Evolutionary conservation across 2,797 vertebrate species (phyloP), one percentile per base, ranked within the genome.

Genomic region (Pogonophryne albipinna): DNA sequence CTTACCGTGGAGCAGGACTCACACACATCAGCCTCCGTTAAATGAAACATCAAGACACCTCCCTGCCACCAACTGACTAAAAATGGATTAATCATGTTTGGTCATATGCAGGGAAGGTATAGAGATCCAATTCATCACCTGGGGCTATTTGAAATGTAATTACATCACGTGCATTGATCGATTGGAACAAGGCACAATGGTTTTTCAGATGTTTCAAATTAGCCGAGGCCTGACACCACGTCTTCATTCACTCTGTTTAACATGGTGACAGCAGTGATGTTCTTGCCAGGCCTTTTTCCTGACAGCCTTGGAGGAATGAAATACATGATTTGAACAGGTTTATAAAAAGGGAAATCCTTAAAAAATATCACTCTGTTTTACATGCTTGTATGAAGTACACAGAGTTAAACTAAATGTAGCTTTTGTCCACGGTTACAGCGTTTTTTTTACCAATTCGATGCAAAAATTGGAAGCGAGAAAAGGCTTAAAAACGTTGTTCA

Each of bases 21-120:
- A 31, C 71, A 64, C 73, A 80, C 60, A 51, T 83, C 82, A 89
- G 75, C 82, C 65, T 63, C 19, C 23, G 77, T 89, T 92, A 89
- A 91, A 92, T 92, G 84, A 93, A 93, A 92, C 84, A 89, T 93
- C 89, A 90, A 89, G 86, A 89, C 87, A 64, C 84, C 84, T 88
- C 77, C 72, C 86, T 91, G 87, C 85, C 91, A 90, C 77, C 76
- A 68, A 53, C 92, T 94, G 93, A 94, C 95, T 95, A 92, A 93
- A 93, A 92, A 92, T 88, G 78, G 88, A 94, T 95, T 94, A 92
- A 94, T 95, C 91, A 93, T 85, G 91, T 91, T 90, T 89, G 89
- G 88, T 89, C 88, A 80, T 80, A 83, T 82, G 80, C 89, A 89
- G 90, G 34, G 91, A 86, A 83, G 89, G 87, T 85, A 87, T 85